phyloP scores from a whole-genome alignment of 2,113 vertebrate species.

The Machaerirhynchus nigripectus region DNA sequence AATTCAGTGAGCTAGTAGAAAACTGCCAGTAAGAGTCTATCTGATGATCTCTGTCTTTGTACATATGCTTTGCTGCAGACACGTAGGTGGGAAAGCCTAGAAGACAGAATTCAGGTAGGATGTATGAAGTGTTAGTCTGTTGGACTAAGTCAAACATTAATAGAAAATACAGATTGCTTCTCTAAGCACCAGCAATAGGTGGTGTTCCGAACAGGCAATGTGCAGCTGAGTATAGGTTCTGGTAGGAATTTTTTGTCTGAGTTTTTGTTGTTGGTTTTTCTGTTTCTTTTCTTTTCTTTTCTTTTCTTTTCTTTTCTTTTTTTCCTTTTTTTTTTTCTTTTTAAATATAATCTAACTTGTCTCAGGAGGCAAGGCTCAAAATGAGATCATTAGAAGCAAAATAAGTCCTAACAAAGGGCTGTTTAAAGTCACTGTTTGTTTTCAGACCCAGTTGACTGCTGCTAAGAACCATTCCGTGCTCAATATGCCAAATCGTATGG shows the following conservation, averaged over 20 bases:
- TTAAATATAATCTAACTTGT: background rate
- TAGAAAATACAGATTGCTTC: slow-evolving; percentile 47
- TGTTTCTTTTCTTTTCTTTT: background rate
- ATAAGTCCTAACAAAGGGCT: slow-evolving; percentile 46
- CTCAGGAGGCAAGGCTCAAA: slow-evolving; percentile 10
- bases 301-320: background rate
- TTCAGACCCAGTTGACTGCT: slow-evolving; percentile 57
- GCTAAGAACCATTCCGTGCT: slow-evolving; percentile 53
- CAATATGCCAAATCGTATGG: slow-evolving; percentile 54
- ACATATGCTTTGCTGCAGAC: slow-evolving; percentile 48
- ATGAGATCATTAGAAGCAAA: slow-evolving; percentile 54
- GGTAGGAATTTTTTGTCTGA: background rate
- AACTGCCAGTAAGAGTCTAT: slow-evolving; percentile 37
- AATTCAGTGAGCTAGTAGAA: slow-evolving; percentile 45
- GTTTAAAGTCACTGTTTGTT: slow-evolving; percentile 65
- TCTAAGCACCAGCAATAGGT: background rate
- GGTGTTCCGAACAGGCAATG: background rate
- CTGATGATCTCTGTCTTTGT: slow-evolving; percentile 43
- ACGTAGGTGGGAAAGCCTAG: slow-evolving; percentile 53
- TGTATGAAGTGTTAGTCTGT: slow-evolving; percentile 57
- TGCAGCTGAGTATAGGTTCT: slow-evolving; percentile 1
- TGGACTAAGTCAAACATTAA: slow-evolving; percentile 52
- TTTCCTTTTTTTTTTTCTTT: background rate
- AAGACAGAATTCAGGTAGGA: slow-evolving; percentile 64
- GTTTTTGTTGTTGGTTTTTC: background rate